A percentile compares a stretch with the other conserved stretches of the same genome.
Evolutionary conservation across 2,113 vertebrate species (phyloP).

Genomic region (Micromys minutus): DNA sequence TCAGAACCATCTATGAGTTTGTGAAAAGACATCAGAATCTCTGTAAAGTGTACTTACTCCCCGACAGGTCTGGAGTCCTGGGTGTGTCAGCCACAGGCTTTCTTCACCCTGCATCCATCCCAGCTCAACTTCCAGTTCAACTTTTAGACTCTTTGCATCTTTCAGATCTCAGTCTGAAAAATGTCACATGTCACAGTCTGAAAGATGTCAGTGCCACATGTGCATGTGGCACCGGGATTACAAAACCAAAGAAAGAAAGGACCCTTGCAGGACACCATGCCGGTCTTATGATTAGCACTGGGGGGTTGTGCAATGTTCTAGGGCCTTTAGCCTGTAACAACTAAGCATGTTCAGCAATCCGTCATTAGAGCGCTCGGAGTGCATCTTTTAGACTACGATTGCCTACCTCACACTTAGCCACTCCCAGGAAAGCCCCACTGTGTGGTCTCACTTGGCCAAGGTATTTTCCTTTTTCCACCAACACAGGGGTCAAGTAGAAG

Average conservation of each 20-base stretch:
- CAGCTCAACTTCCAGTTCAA: not conserved
- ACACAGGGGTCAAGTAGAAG: not conserved
- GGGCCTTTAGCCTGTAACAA: not conserved
- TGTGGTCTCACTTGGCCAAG: not conserved
- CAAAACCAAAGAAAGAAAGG: not conserved
- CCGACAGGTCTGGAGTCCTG: not conserved
- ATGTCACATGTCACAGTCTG: no score
- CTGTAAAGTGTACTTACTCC: not conserved
- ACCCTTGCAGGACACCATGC: not conserved
- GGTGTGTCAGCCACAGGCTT: not conserved
- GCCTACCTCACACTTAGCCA: not conserved
- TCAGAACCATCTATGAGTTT: not conserved
- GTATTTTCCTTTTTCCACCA: constrained; percentile 1
- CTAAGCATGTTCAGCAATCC: not conserved
- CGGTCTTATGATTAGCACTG: not conserved
- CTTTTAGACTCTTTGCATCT: not conserved
- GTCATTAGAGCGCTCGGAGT: not conserved
- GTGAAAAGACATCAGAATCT: not conserved
- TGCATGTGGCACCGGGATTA: not conserved
- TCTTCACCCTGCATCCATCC: not conserved
- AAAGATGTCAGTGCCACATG: no score
- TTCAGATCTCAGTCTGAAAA: not conserved
- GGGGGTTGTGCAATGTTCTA: not conserved
- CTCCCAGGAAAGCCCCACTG: not conserved
- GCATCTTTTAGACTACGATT: not conserved